These are phyloP conservation scores for Chaetogeoica ovagalla DNA, from an alignment of 2,888 invertebrate species.

Conservation along the genomic window DNA sequence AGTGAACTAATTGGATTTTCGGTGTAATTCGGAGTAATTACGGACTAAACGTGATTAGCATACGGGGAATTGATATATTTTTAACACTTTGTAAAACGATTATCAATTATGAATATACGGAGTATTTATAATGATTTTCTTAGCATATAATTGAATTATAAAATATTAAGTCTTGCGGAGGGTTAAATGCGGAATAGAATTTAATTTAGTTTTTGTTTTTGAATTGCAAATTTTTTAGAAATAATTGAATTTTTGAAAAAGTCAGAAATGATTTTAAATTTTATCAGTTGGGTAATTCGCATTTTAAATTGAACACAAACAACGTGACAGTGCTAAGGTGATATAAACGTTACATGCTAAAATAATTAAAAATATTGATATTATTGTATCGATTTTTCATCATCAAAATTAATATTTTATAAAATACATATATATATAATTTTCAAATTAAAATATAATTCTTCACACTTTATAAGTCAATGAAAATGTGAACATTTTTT, in stretches of 20 bases:
- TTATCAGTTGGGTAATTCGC: too few species aligned
- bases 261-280: neutral
- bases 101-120: neutral
- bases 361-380: too few species aligned
- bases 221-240: neutral
- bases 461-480: neutral
- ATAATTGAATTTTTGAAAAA: neutral
- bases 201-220: neutral
- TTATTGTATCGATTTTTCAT: too few species aligned
- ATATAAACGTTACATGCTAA: too few species aligned
- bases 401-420: neutral
- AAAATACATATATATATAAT: neutral
- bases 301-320: too few species aligned
- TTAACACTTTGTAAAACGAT: neutral
- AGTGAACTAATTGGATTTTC: too few species aligned
- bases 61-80: neutral
- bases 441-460: neutral
- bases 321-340: too few species aligned
- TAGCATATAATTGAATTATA: neutral
- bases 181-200: neutral
- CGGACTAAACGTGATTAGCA: too few species aligned
- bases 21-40: too few species aligned
- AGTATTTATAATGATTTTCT: neutral
- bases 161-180: neutral
- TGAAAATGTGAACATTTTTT: neutral